Evolutionary conservation across 1,140 invertebrate species (phyloP).

Genomic region (Papilio machaon): DNA sequence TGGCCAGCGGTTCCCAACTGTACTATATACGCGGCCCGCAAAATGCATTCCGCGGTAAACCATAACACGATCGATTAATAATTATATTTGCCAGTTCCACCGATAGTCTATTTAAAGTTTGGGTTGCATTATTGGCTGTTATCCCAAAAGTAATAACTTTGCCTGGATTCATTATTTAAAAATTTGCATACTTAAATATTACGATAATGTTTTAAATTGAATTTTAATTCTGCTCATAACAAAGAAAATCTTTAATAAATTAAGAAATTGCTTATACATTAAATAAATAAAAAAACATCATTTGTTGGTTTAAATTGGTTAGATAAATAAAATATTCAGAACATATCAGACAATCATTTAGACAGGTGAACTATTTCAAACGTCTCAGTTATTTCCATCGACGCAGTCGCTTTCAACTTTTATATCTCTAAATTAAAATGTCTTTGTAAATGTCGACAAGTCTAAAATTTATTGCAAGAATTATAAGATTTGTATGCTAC

Average conservation of each 20-base stretch:
- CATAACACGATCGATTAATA: slow-evolving; percentile 21
- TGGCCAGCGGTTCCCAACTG: background rate
- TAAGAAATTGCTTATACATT: background rate
- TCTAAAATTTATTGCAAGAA: background rate
- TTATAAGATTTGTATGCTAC: background rate
- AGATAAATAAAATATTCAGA: background rate
- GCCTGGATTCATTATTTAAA: background rate
- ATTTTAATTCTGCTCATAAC: no score
- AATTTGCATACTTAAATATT: no score
- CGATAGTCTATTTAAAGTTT: background rate
- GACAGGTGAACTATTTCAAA: slow-evolving; percentile 17
- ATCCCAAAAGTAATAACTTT: slow-evolving; percentile 2
- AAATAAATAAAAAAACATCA: background rate
- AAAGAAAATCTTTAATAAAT: no score
- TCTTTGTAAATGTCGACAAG: background rate
- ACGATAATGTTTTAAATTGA: no score
- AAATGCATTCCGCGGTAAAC: slow-evolving; percentile 9
- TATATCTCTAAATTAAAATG: background rate
- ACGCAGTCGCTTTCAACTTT: background rate
- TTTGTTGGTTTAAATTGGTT: background rate
- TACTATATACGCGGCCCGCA: background rate
- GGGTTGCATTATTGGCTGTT: background rate
- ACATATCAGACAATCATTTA: background rate
- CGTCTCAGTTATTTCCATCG: background rate
- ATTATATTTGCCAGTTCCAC: slow-evolving; percentile 12